A percentile compares a stretch with the other conserved stretches of the same genome.
phyloP scores from a whole-genome alignment of 2,888 invertebrate genomes.

The Rotaria macrura region DNA sequence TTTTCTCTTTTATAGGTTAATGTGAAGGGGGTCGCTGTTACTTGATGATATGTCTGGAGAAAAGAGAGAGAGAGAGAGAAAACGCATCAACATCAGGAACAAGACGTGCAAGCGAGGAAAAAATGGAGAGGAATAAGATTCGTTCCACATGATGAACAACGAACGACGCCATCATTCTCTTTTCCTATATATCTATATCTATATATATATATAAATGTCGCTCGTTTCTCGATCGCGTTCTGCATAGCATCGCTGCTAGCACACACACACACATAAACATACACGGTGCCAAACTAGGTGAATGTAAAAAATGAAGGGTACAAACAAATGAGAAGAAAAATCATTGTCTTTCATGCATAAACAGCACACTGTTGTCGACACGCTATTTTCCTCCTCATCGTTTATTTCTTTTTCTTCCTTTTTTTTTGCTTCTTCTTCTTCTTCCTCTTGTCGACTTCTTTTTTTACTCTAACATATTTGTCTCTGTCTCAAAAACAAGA shows the following conservation, averaged over 20 bases:
- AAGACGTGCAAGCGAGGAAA: neutral
- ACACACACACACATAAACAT: neutral
- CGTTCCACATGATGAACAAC: slow-evolving; percentile 24
- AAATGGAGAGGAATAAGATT: neutral
- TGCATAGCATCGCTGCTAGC: neutral
- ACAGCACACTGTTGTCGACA: neutral
- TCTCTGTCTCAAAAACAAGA: neutral
- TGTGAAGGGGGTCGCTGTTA: neutral
- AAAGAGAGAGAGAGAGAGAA: neutral
- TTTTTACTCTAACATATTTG: neutral
- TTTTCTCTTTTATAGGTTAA: neutral
- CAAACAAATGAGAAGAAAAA: neutral
- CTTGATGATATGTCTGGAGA: slow-evolving; percentile 2
- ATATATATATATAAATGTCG: neutral
- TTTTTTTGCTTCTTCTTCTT: no score
- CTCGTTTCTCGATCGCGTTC: neutral
- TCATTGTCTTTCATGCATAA: neutral
- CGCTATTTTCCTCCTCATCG: neutral
- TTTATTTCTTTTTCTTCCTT: neutral
- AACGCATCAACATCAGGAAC: neutral
- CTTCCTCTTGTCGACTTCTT: no score
- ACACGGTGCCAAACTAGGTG: neutral
- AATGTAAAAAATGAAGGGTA: neutral
- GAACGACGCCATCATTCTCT: neutral
- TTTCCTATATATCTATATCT: neutral